A percentile compares a stretch with the other conserved stretches of the same genome.
phyloP scores from a whole-genome alignment of 2,888 invertebrate species.

The Seira ritae region DNA sequence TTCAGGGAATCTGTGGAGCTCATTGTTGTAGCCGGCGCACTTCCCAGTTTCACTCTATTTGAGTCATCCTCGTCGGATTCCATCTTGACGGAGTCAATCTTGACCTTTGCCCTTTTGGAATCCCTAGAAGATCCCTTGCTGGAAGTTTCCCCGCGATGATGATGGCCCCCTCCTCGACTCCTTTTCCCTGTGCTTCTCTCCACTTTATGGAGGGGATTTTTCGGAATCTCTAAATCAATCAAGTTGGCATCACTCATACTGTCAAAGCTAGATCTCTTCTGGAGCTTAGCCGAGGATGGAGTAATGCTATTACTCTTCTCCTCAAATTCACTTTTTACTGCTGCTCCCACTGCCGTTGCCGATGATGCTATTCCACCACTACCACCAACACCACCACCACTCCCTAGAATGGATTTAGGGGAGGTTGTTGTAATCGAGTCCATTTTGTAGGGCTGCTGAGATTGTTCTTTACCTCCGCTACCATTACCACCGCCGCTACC shows the following conservation, averaged over 20 bases:
- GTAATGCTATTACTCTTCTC: conserved; percentile 30
- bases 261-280: conserved; percentile 55
- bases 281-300: conserved; percentile 30
- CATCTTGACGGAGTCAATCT: conserved; percentile 61
- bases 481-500: not conserved
- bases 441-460: conserved; percentile 25
- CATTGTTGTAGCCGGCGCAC: conserved; percentile 11
- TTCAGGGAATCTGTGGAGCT: conserved; percentile 38
- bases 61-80: conserved; percentile 62
- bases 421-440: conserved; percentile 42
- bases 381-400: too few relatives aligned
- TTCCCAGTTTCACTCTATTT: conserved; percentile 3
- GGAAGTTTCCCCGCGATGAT: conserved; percentile 33
- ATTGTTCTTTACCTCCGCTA: conserved; percentile 17
- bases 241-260: conserved; percentile 55
- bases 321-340: conserved; percentile 44
- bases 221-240: conserved; percentile 61
- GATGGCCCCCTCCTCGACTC: conserved; percentile 40
- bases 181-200: conserved; percentile 32
- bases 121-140: conserved; percentile 53
- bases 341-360: not conserved
- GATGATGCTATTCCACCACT: too few relatives aligned
- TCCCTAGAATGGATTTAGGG: conserved; percentile 30
- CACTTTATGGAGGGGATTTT: conserved; percentile 43
- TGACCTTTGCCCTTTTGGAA: conserved; percentile 65